Base-by-base conservation (phyloP, 2,113 vertebrate species). In the Elephas maximus region DNA sequence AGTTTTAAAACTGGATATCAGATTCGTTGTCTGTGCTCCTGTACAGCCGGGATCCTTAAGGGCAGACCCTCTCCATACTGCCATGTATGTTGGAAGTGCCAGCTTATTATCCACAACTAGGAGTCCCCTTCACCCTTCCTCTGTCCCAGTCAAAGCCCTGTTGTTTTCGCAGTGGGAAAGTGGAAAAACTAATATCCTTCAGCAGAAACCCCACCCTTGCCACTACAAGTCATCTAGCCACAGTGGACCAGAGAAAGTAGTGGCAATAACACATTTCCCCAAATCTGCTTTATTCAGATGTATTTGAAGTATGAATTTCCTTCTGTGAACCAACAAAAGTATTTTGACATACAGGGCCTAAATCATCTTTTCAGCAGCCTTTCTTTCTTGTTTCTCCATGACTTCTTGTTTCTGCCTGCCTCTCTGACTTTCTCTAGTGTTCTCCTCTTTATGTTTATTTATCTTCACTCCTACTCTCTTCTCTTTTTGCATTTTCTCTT, bases 391-490 rank as follows among this genome's bases (percentile, higher is more conserved):
- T 28, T 73, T 80, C 23, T 79, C 53, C 44, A 2, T 41, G 41
- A 69, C 18, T 84, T 5, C 69, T 51, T 73, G 69, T 81, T 60
- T 93, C 51, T 77, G 10, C 26, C 86, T 65, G 6, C 81, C 26
- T 95, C 44, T 89, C 11, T 77, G 28, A 86, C 26, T 60, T 90
- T 86, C 63, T 44, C 48, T 41, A 62, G 37, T 73, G 26, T 77
- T 95, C 91, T 82, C 88, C 60, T 95, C 23, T 85, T 30, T 88
- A 57, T n/a, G 28, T 85, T 62, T 88, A 18, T 90, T 17, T 85
- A 15, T 2, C 69, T 67, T 93, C 51, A 88, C 28, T 65, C 21
- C n/a, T 63, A 15, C 18, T 76, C 20, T 86, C n/a, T 73, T 77
- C 17, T 85, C 45, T 84, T 84, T 44, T 69, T n/a, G 60, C 11